Conservation (phyloP, 2,888 invertebrate species). For the Agrochola litura region DNA sequence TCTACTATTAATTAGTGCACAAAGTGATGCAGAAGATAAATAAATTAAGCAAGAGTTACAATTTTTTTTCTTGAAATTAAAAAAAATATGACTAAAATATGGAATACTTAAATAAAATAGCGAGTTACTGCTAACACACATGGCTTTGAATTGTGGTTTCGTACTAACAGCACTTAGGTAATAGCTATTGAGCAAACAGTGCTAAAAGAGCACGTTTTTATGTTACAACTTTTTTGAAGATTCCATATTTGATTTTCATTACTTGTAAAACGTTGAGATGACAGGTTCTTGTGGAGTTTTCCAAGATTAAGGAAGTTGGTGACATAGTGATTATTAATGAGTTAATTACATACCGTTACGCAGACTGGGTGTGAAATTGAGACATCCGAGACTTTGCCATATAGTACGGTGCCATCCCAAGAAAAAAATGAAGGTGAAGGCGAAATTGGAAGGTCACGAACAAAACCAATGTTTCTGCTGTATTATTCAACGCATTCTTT, state of each 20-base stretch:
- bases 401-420: not conserved
- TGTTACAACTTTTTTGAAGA: not conserved
- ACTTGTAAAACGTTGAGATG: not conserved
- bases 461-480: not conserved
- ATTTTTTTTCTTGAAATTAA: not conserved
- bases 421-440: slow-evolving; percentile 16
- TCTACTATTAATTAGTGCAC: not conserved
- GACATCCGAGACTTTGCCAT: slow-evolving; percentile 4
- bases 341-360: slow-evolving; percentile 18
- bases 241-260: not conserved
- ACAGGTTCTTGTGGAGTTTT: not conserved
- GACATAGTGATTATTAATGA: not conserved
- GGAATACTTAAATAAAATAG: slow-evolving; percentile 12
- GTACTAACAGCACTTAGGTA: slow-evolving; percentile 14
- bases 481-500: not conserved
- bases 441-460: not conserved
- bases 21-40: not conserved
- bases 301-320: not conserved
- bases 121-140: slow-evolving; percentile 25
- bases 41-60: not conserved
- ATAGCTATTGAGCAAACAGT: slow-evolving; percentile 15
- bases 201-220: not conserved
- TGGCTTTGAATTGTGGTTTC: slow-evolving; percentile 45
- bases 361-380: slow-evolving; percentile 28
- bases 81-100: not conserved